Base-by-base conservation (phyloP, 2,888 invertebrate species). In the Epinotia ramella region DNA sequence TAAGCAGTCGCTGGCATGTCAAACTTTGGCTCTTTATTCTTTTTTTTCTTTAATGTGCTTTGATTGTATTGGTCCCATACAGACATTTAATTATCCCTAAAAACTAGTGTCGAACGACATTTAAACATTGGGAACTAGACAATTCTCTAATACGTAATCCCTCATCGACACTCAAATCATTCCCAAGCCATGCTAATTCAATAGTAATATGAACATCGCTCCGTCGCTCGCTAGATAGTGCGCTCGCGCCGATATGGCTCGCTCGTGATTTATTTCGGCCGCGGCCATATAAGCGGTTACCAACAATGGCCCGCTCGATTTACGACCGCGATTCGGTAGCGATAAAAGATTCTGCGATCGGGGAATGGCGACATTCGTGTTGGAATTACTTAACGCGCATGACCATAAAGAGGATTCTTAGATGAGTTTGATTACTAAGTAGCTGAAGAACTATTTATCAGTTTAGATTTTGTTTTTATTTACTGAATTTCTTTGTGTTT, bases 191-290 rank as follows among this genome's bases (percentile, higher is more conserved):
- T 93, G 92, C 93, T 94, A 94, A 94, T 93, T 93, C 92, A 91
- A 92, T 90, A 90, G 90, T 90, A 93, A 92, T 92, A 92, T 89
- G 88, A 82, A 85, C 85, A 88, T 90, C 92, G 91, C 90, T 78
- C 87, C 88, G 89, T 90, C 87, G 91, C 89, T 89, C 86, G 84
- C 83, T 70, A 87, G 91, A 92, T 88, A 88, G 89, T 89, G 88
- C 89, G 92, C 92, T 92, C 87, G 87, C 84, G 85, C 92, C 90
- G 93, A 93, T 94, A 93, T 92, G 92, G 92, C 89, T 89, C 86
- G 88, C 86, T 93, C 93, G 93, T 93, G 94, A 94, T 94, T 94
- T 94, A 94, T 94, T 93, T 93, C 87, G 88, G 91, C 87, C 91
- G 89, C 90, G 88, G 85, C 93, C 94, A 91, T 93, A 93, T 93